These are phyloP conservation scores for Ostrea denselamellosa DNA, from an alignment of 1,140 invertebrate genomes.

Conservation along the genomic window DNA sequence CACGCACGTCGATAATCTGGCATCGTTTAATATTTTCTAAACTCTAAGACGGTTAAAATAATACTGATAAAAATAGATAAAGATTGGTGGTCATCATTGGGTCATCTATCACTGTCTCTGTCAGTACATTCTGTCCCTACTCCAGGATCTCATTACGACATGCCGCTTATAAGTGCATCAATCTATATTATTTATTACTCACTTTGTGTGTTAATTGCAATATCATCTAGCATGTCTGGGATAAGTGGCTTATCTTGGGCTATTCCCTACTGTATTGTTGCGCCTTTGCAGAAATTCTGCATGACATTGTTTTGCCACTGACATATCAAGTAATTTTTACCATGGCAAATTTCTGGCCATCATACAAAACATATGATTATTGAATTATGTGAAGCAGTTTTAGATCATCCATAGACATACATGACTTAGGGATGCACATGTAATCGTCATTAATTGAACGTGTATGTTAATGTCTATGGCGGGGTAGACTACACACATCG, in stretches of 20 bases:
- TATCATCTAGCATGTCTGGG: not conserved
- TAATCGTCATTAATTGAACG: slow-evolving; percentile 5
- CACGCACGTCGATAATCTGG: not conserved
- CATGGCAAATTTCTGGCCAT: not conserved
- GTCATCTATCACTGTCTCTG: not conserved
- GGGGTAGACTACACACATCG: not conserved
- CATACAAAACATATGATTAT: not conserved
- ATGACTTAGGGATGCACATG: not conserved
- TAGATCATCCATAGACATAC: not conserved
- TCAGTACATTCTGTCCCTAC: not conserved
- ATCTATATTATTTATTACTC: slow-evolving; percentile 30
- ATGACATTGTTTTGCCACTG: not conserved
- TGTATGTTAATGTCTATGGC: not conserved
- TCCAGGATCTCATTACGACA: slow-evolving; percentile 5
- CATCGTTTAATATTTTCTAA: not conserved
- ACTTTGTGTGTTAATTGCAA: slow-evolving; percentile 24
- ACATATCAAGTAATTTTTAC: not conserved
- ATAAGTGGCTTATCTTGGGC: not conserved
- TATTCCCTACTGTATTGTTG: not conserved
- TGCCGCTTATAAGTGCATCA: slow-evolving; percentile 29
- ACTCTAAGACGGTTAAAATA: not conserved
- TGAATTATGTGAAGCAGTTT: not conserved
- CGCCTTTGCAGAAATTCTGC: not conserved
- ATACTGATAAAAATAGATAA: slow-evolving; percentile 5
- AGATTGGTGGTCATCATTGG: not conserved